Conservation (phyloP, 2,888 invertebrate species). For the Rutpela maculata region DNA sequence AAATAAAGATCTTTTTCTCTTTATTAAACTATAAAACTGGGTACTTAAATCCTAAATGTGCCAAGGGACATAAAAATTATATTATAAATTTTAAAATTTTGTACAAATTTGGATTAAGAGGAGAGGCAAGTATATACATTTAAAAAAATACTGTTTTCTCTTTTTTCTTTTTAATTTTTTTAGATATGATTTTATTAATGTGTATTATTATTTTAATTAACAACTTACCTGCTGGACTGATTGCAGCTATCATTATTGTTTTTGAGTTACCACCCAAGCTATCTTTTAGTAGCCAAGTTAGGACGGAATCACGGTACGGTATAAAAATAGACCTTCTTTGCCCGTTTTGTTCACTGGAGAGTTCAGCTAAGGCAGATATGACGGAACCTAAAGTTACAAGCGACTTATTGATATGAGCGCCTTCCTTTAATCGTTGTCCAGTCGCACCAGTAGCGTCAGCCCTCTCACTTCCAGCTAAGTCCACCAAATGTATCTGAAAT, state of each 20-base stretch:
- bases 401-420: conserved; percentile 93
- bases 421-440: conserved; percentile 92
- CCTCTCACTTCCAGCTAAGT: conserved; percentile 92
- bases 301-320: conserved; percentile 91
- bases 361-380: conserved; percentile 89
- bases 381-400: conserved; percentile 91
- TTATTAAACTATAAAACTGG: too few relatives aligned
- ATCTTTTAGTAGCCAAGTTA: conserved; percentile 92
- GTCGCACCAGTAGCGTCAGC: conserved; percentile 94
- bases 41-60: too few relatives aligned
- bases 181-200: too few relatives aligned
- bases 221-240: conserved; percentile 74
- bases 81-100: too few relatives aligned
- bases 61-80: too few relatives aligned
- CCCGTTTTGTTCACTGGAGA: conserved; percentile 71
- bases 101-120: too few relatives aligned
- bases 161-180: too few relatives aligned
- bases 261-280: conserved; percentile 93
- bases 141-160: too few relatives aligned
- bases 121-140: too few relatives aligned
- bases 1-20: too few relatives aligned
- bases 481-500: conserved; percentile 84
- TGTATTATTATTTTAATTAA: too few relatives aligned
- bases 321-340: conserved; percentile 79
- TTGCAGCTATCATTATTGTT: conserved; percentile 93